Base-by-base conservation (phyloP, 2,888 invertebrate species). In the Coelopa pilipes region DNA sequence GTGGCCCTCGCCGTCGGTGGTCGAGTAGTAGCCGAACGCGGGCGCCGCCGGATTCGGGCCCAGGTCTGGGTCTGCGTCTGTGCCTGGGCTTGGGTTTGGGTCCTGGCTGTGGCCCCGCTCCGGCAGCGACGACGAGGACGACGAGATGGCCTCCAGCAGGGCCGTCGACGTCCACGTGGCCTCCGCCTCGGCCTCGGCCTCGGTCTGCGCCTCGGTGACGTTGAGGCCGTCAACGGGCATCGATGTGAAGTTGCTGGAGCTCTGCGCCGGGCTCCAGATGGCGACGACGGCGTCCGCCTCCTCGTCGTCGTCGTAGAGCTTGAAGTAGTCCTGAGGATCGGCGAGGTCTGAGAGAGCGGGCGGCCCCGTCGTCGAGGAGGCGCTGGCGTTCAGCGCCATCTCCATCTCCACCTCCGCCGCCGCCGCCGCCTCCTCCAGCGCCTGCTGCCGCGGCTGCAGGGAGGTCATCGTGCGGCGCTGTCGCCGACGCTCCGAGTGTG, bases 301-400 rank as follows among this genome's bases (percentile, higher is more conserved):
- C 62, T 71, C 73, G 1, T 50, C 77, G 21, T 66, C 76, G 15
- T 70, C 76, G 66, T 80, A 79, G 24, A 78, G 53, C 10, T 78
- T 77, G 70, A 79, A 78, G 75, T 78, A 78, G 65, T 78, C 74
- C 60, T 76, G 76, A 50, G 76, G 71, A 74, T 75, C 77, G 72
- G 76, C 75, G 65, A 74, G 72, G 74, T 75, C 77, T n/a, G n/a
- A n/a, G n/a, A n/a, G n/a, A 67, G 62, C 75, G 76, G 75, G 74
- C 57, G 69, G 47, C 77, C 45, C 76, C 69, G 21, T 70, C 76
- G 21, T 74, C 57, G 55, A 24, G 50, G 70, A 74, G 59, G 67
- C 66, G 74, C 75, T 77, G 69, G 73, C 74, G 75, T 78, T 80
- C n/a, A 76, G 76, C 76, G 80, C 76, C 78, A 78, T 76, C 59